Evolutionary conservation across 2,888 invertebrate genomes (phyloP), one percentile per base, ranked within the genome.

Genomic region (Elmis aenea): DNA sequence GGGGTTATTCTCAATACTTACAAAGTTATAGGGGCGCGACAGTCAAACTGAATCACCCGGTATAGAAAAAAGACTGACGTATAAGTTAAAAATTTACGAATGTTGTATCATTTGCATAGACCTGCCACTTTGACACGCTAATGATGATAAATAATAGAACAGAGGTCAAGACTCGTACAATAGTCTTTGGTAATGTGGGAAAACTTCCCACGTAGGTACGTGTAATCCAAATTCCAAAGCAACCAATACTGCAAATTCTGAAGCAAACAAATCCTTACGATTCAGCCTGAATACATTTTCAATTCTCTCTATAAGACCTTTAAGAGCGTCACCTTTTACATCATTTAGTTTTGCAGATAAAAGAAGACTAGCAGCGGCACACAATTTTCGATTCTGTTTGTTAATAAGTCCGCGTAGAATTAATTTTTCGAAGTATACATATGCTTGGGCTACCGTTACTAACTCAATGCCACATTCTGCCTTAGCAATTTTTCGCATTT

Each of bases 371-470:
- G 95, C 93, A 22, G 93, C 96, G 9, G 96, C 95, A 64, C 94
- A 94, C 38, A 94, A 72, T 69, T 96, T 97, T 26, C 97, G 77
- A 63, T 97, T 97, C 61, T 83, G 84, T 68, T 97, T 99, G 59
- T 92, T 94, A 30, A 97, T 90, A 41, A 94, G 72, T 61, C 88
- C 86, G 49, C 87, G 86, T 30, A 95, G 73, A 52, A 97, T 93
- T 33, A 97, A 73, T 65, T 94, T 94, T 67, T 99, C 97, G 68
- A 96, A 97, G 70, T 93, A 97, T n/a, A 96, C 96, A 62, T 93
- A 96, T 0, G 95, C 89, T 65, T 94, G 93, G 10, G 97, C 95
- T 10, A 97, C 88, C 1, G 92, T 92, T 42, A 95, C 72, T 40
- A 94, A 72, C 70, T 97, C 96, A 30, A 77, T 76, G 39, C 85